These are phyloP conservation scores for Enteromius unitaeniatus DNA, from an alignment of 2,797 vertebrate genomes.

Conservation along the genomic window DNA sequence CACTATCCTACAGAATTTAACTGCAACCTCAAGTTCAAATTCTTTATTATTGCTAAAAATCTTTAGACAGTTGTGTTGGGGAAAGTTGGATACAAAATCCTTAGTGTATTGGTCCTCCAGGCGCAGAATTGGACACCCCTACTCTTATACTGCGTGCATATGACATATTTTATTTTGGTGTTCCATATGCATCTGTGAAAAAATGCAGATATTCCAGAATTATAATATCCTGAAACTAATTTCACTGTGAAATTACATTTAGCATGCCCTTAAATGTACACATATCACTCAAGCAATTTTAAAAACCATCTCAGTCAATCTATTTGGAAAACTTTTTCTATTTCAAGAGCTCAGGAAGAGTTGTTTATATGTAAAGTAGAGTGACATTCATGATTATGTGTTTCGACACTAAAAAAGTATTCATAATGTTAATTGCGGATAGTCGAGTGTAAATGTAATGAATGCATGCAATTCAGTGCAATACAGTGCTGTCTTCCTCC, in stretches of 20 bases:
- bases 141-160: not conserved
- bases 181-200: not conserved
- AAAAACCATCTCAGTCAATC: not conserved
- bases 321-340: not conserved
- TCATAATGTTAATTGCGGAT: not conserved
- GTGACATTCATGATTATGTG: constrained; percentile 9
- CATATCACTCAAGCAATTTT: not conserved
- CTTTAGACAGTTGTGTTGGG: not conserved
- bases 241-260: not conserved
- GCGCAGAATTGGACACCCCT: not conserved
- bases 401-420: not conserved
- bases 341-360: not conserved
- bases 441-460: not conserved
- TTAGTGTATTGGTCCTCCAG: too few species aligned
- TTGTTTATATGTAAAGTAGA: constrained; percentile 6
- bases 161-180: not conserved
- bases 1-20: not conserved
- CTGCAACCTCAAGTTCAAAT: not conserved
- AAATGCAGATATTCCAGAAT: not conserved
- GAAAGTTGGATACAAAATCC: not conserved
- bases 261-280: not conserved
- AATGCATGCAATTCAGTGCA: constrained; percentile 30
- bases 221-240: not conserved
- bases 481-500: constrained; percentile 23
- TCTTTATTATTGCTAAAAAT: not conserved